phyloP scores from a whole-genome alignment of 2,797 vertebrate species.

The Pseudopleuronectes americanus region DNA sequence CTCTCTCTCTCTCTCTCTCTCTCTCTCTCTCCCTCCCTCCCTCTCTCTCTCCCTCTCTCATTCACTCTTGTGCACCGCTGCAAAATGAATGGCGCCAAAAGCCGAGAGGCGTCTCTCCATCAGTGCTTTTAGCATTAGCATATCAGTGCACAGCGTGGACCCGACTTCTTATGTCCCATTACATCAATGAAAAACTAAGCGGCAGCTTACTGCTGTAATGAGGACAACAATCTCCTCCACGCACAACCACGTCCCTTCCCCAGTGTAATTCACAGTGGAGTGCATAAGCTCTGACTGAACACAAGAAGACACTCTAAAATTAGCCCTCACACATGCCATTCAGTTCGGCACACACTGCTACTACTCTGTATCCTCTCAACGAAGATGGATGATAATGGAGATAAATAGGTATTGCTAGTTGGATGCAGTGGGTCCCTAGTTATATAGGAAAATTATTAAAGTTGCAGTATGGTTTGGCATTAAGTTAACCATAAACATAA shows the following conservation, averaged over 20 bases:
- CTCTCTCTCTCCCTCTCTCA: constrained; percentile 40
- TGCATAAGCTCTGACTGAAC: constrained; percentile 55
- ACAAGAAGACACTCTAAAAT: constrained; percentile 66
- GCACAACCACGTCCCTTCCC: constrained; percentile 59
- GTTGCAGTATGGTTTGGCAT: no score
- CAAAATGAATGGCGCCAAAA: constrained; percentile 73
- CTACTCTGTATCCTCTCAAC: constrained; percentile 7
- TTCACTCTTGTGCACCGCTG: constrained; percentile 55
- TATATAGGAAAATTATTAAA: not conserved
- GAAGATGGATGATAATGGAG: not conserved
- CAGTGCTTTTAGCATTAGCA: constrained; percentile 70
- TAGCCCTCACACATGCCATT: constrained; percentile 64
- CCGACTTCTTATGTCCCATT: constrained; percentile 65
- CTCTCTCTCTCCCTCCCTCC: constrained; percentile 23
- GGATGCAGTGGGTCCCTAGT: not conserved
- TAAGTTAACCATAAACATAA: not conserved
- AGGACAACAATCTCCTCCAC: constrained; percentile 68
- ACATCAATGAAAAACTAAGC: constrained; percentile 73
- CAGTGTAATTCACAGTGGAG: constrained; percentile 61
- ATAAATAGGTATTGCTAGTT: not conserved
- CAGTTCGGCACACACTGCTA: constrained; percentile 26
- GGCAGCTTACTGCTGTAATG: constrained; percentile 70
- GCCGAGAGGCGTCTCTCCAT: constrained; percentile 64
- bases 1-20: constrained; percentile 31
- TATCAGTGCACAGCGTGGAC: constrained; percentile 50